Conservation (phyloP, 2,797 vertebrate species). For the Vipera latastei region DNA sequence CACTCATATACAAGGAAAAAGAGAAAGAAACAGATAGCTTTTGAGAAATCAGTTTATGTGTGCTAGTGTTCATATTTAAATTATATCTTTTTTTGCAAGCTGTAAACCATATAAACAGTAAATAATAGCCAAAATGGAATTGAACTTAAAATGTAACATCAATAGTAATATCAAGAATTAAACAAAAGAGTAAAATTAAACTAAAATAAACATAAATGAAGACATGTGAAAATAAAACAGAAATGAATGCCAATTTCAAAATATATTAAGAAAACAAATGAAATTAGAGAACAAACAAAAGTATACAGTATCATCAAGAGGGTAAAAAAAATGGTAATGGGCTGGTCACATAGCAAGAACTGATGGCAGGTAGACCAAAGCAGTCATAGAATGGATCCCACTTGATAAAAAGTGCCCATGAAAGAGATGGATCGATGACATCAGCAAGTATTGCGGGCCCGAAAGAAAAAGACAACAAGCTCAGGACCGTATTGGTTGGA, state of each 20-base stretch:
- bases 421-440: too few species aligned
- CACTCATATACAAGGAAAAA: not conserved
- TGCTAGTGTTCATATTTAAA: not conserved
- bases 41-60: not conserved
- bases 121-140: not conserved
- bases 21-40: not conserved
- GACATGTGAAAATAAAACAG: not conserved
- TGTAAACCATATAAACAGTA: not conserved
- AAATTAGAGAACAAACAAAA: too few species aligned
- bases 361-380: too few species aligned
- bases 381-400: too few species aligned
- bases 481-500: too few species aligned
- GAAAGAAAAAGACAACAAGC: too few species aligned
- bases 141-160: not conserved
- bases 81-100: not conserved
- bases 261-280: too few species aligned
- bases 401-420: too few species aligned
- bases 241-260: not conserved
- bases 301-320: too few species aligned
- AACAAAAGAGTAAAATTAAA: not conserved
- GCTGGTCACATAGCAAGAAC: too few species aligned
- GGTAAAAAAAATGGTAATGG: too few species aligned
- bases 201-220: not conserved
- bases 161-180: not conserved
- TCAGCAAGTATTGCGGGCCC: too few species aligned